Base-by-base conservation (phyloP, 2,888 invertebrate genomes). In the Parnassius apollo region DNA sequence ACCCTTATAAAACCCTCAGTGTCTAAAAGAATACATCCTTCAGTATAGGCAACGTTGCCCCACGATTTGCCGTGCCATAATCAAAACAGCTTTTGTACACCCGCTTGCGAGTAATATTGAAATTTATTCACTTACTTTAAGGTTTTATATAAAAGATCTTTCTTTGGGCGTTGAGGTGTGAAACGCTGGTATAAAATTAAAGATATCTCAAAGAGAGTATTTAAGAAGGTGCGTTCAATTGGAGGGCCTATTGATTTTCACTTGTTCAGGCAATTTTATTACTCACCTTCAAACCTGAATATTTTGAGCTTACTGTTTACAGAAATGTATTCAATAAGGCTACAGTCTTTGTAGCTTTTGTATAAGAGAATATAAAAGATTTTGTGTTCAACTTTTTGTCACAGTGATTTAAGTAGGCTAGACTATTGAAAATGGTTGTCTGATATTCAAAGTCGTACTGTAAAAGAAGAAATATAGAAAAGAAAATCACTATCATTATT, bases 221-320 rank as follows among this genome's bases (percentile, higher is more conserved):
- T 72, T 69, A 73, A 69, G 70, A 65, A 71, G 70, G 66, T 72
- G 69, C 70, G 70, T 71, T 70, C 68, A 68, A 73, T 68, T 69
- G 69, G 66, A 72, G 73, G 59, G 64, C 58, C 75, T 73, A 75
- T 78, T 76, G 78, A 78, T 78, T 78, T 76, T 75, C 73, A 74
- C 75, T 75, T 71, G 70, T 69, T 71, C 71, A 51, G 57, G 61
- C 68, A 60, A 64, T 71, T 69, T 69, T 67, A 70, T 70, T 70
- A 65, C 70, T 63, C 68, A 60, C 64, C 59, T 64, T 60, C 60
- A 57, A 48, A 11, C 12, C 42, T 22, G 52, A 53, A 64, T 48
- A 52, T 59, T 46, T 60, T n/a, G 52, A 48, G 46, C 49, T 13
- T 7, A 1, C 49, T 49, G n/a, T 49, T 49, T 11, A 11, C 9